Evolutionary conservation across 1,140 invertebrate genomes (phyloP).

Genomic region (Anadara kagoshimensis): DNA sequence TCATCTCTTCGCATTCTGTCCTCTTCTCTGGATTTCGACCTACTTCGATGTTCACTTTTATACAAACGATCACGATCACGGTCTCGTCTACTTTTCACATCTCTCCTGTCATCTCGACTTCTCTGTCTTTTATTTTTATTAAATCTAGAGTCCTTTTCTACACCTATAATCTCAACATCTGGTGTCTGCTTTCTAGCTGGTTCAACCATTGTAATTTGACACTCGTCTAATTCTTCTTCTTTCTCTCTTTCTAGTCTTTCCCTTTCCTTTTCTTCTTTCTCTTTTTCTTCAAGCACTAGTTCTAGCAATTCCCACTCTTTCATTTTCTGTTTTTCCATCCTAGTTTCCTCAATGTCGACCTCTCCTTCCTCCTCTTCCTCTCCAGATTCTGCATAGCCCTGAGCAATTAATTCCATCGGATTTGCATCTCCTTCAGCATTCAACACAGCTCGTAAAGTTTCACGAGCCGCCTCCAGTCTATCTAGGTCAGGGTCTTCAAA

Average conservation of each 20-base stretch:
- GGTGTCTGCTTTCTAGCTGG: slow-evolving; percentile 6
- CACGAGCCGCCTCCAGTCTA: slow-evolving; percentile 71
- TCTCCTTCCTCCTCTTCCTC: slow-evolving; percentile 70
- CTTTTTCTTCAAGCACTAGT: slow-evolving; percentile 37
- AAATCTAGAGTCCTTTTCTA: background rate
- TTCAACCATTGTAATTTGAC: slow-evolving; percentile 13
- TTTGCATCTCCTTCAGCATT: slow-evolving; percentile 44
- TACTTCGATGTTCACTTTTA: slow-evolving; percentile 41
- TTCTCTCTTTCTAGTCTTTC: slow-evolving; percentile 45
- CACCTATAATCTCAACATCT: no score
- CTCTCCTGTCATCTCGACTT: slow-evolving; percentile 7
- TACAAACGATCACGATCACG: slow-evolving; percentile 29
- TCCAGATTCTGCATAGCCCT: slow-evolving; percentile 65
- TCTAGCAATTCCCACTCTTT: slow-evolving; percentile 43
- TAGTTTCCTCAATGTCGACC: slow-evolving; percentile 63
- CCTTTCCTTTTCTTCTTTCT: slow-evolving; percentile 70
- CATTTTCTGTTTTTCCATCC: slow-evolving; percentile 46
- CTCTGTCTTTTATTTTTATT: background rate
- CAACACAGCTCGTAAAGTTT: slow-evolving; percentile 62
- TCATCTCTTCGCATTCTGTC: slow-evolving; percentile 40
- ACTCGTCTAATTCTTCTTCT: slow-evolving; percentile 20
- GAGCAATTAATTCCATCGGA: slow-evolving; percentile 68
- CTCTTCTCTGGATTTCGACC: slow-evolving; percentile 44
- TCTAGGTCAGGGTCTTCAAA: slow-evolving; percentile 54
- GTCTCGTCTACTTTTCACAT: slow-evolving; percentile 27